Evolutionary conservation across 2,797 vertebrate species (phyloP).

Genomic region (Mormyrus proboscirostris): DNA sequence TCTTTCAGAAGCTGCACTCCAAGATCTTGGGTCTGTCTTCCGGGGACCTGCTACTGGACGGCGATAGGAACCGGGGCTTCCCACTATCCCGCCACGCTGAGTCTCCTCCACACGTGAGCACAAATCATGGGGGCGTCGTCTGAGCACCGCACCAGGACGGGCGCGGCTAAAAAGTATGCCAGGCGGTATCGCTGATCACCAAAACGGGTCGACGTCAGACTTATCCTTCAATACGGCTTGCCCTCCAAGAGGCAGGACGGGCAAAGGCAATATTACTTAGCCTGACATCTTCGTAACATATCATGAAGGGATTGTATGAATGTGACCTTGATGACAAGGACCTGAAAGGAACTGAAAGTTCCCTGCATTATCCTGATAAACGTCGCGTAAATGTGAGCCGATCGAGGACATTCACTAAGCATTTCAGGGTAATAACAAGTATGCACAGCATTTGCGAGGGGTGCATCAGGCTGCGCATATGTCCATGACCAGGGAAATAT

Average conservation of each 20-base stretch:
- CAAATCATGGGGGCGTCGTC: neutral
- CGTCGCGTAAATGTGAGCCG: neutral
- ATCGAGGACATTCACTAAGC: neutral
- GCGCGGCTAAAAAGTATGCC: neutral
- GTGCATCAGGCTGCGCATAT: neutral
- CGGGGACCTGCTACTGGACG: constrained; percentile 71
- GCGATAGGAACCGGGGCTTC: constrained; percentile 62
- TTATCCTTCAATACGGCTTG: neutral
- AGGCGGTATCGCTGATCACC: neutral
- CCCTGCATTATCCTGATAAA: neutral
- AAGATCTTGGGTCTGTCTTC: constrained; percentile 75
- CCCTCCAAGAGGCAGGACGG: neutral
- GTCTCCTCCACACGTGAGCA: constrained; percentile 63
- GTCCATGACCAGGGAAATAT: neutral
- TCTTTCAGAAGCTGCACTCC: constrained; percentile 77
- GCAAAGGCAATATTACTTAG: neutral
- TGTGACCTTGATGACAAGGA: neutral
- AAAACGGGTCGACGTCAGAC: neutral
- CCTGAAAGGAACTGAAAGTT: neutral
- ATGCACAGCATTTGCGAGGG: neutral
- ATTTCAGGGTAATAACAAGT: neutral
- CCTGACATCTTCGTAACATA: neutral
- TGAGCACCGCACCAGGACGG: neutral
- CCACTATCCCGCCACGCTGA: constrained; percentile 55
- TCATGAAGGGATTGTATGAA: neutral